Conservation (phyloP, 64 coral and sea anemone genomes). For the Anthopleura sola region DNA sequence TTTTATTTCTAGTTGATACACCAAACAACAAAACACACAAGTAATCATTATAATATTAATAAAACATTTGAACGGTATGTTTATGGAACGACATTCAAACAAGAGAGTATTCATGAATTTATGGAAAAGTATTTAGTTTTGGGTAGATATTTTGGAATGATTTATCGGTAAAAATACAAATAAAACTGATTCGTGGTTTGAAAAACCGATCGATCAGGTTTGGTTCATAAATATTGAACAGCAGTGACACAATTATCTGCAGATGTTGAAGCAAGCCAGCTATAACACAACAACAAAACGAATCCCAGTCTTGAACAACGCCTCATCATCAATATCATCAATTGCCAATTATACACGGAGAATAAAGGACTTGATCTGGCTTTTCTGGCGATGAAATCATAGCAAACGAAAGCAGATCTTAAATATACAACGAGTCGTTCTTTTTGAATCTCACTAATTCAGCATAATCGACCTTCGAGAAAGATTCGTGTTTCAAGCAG, state of each 20-base stretch:
- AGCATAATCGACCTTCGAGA: not conserved
- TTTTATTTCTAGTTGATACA: too few relatives aligned
- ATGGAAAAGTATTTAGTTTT: not conserved
- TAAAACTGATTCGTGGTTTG: not conserved
- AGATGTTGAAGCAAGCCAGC: not conserved
- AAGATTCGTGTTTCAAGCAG: not conserved
- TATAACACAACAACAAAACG: not conserved
- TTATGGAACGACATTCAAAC: not conserved
- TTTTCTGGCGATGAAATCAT: not conserved
- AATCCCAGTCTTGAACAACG: not conserved
- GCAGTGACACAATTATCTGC: not conserved
- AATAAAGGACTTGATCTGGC: not conserved
- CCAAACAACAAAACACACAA: too few relatives aligned
- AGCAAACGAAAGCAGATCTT: not conserved
- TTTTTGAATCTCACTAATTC: not conserved
- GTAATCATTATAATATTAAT: too few relatives aligned
- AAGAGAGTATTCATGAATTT: not conserved
- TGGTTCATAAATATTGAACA: constrained; percentile 1
- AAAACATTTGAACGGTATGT: not conserved
- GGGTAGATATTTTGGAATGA: not conserved
- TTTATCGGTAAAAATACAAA: not conserved
- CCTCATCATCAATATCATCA: not conserved
- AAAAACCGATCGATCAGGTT: not conserved
- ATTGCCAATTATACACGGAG: not conserved
- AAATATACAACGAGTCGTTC: not conserved